These are phyloP conservation scores for Tapirus terrestris DNA, from an alignment of 2,113 vertebrate genomes.

Conservation along the genomic window DNA sequence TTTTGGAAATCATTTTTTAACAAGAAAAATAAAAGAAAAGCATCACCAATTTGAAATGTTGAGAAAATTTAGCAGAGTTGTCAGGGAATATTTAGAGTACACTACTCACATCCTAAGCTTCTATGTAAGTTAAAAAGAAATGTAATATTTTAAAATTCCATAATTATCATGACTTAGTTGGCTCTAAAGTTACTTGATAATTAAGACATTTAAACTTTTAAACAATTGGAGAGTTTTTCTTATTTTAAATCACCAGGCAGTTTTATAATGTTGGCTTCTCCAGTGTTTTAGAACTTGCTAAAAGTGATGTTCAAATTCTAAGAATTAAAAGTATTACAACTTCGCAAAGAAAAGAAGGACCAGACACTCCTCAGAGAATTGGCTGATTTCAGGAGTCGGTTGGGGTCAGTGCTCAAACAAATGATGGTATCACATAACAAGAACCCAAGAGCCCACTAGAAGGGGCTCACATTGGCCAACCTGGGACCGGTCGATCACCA, in stretches of 20 bases:
- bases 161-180: not conserved
- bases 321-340: not conserved
- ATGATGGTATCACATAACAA: not conserved
- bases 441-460: not conserved
- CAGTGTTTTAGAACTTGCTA: not conserved
- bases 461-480: not conserved
- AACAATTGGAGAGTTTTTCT: not conserved
- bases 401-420: not conserved
- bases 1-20: constrained; percentile 42
- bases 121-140: constrained; percentile 28
- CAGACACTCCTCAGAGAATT: not conserved
- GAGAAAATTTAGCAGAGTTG: constrained; percentile 26
- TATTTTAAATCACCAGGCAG: not conserved
- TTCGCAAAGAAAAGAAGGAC: constrained; percentile 16
- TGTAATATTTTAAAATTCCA: constrained; percentile 31
- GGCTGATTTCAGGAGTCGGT: not conserved
- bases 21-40: constrained; percentile 27
- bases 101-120: not conserved
- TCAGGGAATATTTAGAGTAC: not conserved
- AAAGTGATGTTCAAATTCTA: constrained; percentile 44
- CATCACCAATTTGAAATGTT: constrained; percentile 32
- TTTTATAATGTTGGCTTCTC: constrained; percentile 34
- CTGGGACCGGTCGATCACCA: not conserved
- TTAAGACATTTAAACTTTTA: constrained; percentile 16
- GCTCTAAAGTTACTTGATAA: not conserved